These are phyloP conservation scores for Entosphenus tridentatus DNA, from an alignment of 2,113 vertebrate genomes.

Conservation along the genomic window DNA sequence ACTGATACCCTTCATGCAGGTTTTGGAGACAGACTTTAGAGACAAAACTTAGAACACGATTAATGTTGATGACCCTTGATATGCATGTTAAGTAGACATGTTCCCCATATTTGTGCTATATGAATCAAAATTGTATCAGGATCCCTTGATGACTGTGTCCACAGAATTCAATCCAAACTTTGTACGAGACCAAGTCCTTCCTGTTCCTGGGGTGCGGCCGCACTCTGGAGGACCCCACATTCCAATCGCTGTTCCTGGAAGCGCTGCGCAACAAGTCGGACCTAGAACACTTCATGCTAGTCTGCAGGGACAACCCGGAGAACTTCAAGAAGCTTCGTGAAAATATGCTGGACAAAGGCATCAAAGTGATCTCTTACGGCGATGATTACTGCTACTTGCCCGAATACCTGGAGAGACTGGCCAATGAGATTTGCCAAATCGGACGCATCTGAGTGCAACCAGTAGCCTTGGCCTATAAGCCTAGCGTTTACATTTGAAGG, in stretches of 20 bases:
- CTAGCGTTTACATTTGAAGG: no score
- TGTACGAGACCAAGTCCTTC: conserved; percentile 83
- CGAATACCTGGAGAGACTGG: conserved; percentile 57
- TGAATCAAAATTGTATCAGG: no score
- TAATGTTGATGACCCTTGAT: no score
- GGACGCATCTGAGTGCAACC: no score
- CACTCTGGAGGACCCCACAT: conserved; percentile 86
- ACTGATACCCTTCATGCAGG: no score
- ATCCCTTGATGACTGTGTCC: no score
- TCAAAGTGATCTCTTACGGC: conserved; percentile 83
- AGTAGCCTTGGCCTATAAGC: no score
- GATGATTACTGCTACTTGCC: conserved; percentile 61
- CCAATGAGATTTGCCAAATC: conserved; percentile 40
- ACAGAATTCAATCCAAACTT: conserved; percentile 80
- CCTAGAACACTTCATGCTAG: conserved; percentile 85
- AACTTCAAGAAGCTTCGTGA: conserved; percentile 83
- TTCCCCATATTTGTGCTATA: no score
- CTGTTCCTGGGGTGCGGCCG: conserved; percentile 80
- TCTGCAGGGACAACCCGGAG: conserved; percentile 58
- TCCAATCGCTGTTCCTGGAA: conserved; percentile 83
- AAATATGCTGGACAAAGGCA: conserved; percentile 91
- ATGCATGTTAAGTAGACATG: no score
- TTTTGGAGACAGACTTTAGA: no score
- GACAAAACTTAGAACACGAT: no score
- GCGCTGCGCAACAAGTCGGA: conserved; percentile 83